Percentiles rank a stretch among this genome's conserved stretches.
Evolutionary conservation across 2,113 vertebrate species (phyloP).

Genomic region (Bombycilla garrulus): DNA sequence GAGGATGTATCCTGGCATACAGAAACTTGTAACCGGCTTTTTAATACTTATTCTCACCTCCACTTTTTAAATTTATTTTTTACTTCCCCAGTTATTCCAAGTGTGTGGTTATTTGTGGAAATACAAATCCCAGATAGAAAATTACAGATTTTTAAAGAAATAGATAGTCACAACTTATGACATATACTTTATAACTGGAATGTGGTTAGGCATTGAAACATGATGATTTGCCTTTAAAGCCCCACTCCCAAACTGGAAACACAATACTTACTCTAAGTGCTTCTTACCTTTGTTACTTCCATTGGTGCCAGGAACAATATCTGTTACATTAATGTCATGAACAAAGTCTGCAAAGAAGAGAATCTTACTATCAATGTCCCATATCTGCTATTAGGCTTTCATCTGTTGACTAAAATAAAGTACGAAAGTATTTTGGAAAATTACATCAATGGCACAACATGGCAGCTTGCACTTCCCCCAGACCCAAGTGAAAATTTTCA

Average conservation of each 20-base stretch:
- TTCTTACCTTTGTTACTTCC: slow-evolving; percentile 84
- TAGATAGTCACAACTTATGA: rapidly evolving
- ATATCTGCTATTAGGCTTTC: background rate
- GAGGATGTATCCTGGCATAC: background rate
- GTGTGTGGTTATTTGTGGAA: background rate
- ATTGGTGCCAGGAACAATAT: slow-evolving; percentile 84
- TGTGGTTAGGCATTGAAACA: background rate
- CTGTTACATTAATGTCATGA: slow-evolving; percentile 85
- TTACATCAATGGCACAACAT: background rate
- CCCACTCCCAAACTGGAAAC: background rate
- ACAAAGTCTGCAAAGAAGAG: slow-evolving; percentile 80
- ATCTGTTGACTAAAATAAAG: background rate
- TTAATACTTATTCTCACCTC: background rate
- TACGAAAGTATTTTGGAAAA: background rate
- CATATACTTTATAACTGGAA: background rate
- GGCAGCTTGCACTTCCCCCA: background rate
- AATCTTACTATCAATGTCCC: background rate
- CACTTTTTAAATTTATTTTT: background rate
- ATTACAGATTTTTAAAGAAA: background rate
- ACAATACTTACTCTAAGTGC: background rate
- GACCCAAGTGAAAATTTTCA: background rate
- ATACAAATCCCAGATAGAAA: background rate
- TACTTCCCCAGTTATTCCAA: background rate
- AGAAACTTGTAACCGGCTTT: background rate
- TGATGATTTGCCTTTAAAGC: background rate